Conservation (phyloP, 1,140 invertebrate species). For the Penaeus chinensis region DNA sequence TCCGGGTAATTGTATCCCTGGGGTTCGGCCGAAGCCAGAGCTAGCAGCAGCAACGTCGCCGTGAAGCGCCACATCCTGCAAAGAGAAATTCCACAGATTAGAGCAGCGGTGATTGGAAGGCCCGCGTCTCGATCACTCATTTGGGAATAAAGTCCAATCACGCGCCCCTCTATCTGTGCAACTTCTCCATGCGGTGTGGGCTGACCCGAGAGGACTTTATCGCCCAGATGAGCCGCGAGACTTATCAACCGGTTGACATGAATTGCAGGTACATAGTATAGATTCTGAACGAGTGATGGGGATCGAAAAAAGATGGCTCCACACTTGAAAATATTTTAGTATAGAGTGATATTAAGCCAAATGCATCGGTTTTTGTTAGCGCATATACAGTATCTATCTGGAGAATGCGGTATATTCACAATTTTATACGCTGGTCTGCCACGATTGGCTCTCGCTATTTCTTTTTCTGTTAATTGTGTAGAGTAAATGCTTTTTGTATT, state of each 20-base stretch:
- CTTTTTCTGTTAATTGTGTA: too few relatives aligned
- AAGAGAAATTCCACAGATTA: conserved; percentile 59
- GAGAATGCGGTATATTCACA: too few relatives aligned
- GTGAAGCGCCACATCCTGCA: conserved; percentile 57
- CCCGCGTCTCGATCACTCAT: conserved; percentile 59
- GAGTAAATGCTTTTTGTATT: too few relatives aligned
- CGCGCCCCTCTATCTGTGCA: conserved; percentile 56
- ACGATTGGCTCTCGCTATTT: too few relatives aligned
- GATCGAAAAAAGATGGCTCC: too few relatives aligned
- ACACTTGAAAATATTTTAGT: too few relatives aligned
- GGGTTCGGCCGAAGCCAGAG: conserved; percentile 27
- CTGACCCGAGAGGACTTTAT: conserved; percentile 58
- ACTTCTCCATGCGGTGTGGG: conserved; percentile 52
- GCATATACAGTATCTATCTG: too few relatives aligned
- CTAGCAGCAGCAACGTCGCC: conserved; percentile 42
- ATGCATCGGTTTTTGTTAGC: too few relatives aligned
- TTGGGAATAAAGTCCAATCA: conserved; percentile 62
- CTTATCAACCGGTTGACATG: neutral
- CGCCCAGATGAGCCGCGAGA: conserved; percentile 55
- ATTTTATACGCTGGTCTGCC: too few relatives aligned
- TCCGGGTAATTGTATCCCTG: conserved; percentile 32
- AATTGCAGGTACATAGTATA: too few relatives aligned
- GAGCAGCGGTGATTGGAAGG: conserved; percentile 59
- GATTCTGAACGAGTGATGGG: too few relatives aligned
- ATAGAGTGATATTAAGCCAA: too few relatives aligned